Evolutionary conservation across 1,140 invertebrate genomes (phyloP), one percentile per base, ranked within the genome.

Genomic region (Phenacoccus solenopsis): DNA sequence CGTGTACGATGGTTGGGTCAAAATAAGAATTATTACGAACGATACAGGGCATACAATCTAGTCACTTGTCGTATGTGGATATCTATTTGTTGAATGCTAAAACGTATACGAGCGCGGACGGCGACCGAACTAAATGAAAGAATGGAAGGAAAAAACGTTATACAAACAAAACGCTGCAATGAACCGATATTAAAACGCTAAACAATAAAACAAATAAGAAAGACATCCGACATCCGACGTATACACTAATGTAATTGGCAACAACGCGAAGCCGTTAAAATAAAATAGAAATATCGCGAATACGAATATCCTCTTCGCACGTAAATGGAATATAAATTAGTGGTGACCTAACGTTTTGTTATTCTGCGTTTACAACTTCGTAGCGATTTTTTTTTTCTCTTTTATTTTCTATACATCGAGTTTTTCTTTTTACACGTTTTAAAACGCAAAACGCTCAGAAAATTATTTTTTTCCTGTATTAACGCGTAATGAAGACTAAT

Each of bases 241-340:
- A 16, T 10, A 64, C 25, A 22, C 13, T 64, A 64, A 64, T 64
- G 25, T 20, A 25, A 64, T 64, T 64, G 59, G 59, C 59, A 64
- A 64, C 59, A 64, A 64, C 12, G 59, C 59, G 5, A 10, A 64
- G 59, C 22, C 22, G 59, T 64, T 64, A 64, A 64, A 64, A 64
- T 22, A 64, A 64, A 64, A 64, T 27, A 64, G 59, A 64, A 64
- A 64, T 64, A 64, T 64, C 59, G 59, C 59, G 21, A 64, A 64
- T 64, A 64, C 59, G 59, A 64, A 64, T 64, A 64, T 64, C 10
- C 20, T 16, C 13, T 64, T 64, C 3, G 59, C 22, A 64, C 59
- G 59, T 64, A 64, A 64, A 64, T 64, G 16, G 59, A 64, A 64
- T 64, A 64, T 64, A 64, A 64, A 64, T 64, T 64, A 64, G 21